Evolutionary conservation across 2,888 invertebrate genomes (phyloP), one percentile per base, ranked within the genome.

Genomic region (Apodemia mormo): DNA sequence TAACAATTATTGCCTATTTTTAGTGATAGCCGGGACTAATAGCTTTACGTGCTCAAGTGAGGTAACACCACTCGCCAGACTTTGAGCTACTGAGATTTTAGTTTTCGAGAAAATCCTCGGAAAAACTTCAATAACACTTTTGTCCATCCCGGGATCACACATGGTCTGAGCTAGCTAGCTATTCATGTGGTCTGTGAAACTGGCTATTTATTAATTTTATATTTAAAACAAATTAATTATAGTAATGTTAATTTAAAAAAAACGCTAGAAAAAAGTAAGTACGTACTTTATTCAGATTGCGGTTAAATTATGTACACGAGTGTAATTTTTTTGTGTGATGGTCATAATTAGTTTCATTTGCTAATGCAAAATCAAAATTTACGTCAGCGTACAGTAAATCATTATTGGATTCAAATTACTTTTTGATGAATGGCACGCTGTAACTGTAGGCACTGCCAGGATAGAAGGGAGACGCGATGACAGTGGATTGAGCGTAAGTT

Each of bases 381-480:
- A 54, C 22, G 0, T 54, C 54, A 22, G 54, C 56, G 37, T 40
- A 56, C 56, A 67, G 56, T 30, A 40, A n/a, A 9, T 22, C 37
- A 54, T 30, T 22, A 37, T 61, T 30, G 5, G 8, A 22, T 30
- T 10, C 45, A 43, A 64, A 14, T 72, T 33, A 73, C 68, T 75
- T 75, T 70, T 75, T 75, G 70, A 75, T 74, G 67, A 71, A 72
- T 43, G 69, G 71, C 68, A 72, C 45, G 37, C 33, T 49, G 49
- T 72, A 70, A 70, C 71, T 70, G 40, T 70, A 56, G 61, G 74
- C 74, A 12, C 68, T 65, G 7, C 68, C 33, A 8, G 75, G 58
- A 33, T 66, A 61, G 70, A 82, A 71, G 67, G 82, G 81, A 76
- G 88, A 68, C 73, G 87, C 78, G 78, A 72, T 37, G 45, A 58